Evolutionary conservation across 2,113 vertebrate genomes (phyloP), one percentile per base, ranked within the genome.

Genomic region (Struthio camelus): DNA sequence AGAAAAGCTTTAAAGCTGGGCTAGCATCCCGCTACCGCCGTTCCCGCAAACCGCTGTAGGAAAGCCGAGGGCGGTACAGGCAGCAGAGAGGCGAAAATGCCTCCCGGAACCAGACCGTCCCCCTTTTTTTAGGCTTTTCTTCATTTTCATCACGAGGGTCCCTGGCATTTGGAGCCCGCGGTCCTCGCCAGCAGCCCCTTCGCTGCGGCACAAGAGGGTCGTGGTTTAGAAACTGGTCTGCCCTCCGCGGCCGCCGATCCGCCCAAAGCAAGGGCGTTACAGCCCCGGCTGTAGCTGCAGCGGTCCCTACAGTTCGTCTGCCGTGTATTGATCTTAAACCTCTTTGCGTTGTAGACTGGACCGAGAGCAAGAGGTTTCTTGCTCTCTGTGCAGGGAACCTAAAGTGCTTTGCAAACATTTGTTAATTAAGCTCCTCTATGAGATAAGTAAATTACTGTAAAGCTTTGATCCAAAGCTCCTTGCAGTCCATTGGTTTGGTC

Each of bases 391-490:
- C 53, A 10, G 81, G 54, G 70, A 78, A 71, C 86, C 65, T 94
- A 30, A 91, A 95, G 93, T 89, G 91, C 93, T 95, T 89, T 56
- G 81, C 94, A 87, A 94, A 94, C 89, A 92, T 86, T 96, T 92
- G 85, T 82, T 96, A 81, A 90, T 96, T 96, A 97, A 97, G 93
- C 85, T 85, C 94, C 72, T 94, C 66, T 36, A 78, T 1, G 87
- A 89, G 94, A 80, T 96, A 93, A 95, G 95, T 73, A 73, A 94
- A 96, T 97, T 96, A 96, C 53, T 0, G 0, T 70, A 64, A 89
- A 89, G 95, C 93, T 93, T 84, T 90, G 90, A 54, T 75, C 84
- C 84, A 95, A 96, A 95, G 93, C 94, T 87, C 82, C 90, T 85
- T 23, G 40, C 72, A 83, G 87, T 73, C 90, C 95, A 65, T 89